Base-by-base conservation (phyloP, 2,888 invertebrate genomes). In the Aquatica leii region DNA sequence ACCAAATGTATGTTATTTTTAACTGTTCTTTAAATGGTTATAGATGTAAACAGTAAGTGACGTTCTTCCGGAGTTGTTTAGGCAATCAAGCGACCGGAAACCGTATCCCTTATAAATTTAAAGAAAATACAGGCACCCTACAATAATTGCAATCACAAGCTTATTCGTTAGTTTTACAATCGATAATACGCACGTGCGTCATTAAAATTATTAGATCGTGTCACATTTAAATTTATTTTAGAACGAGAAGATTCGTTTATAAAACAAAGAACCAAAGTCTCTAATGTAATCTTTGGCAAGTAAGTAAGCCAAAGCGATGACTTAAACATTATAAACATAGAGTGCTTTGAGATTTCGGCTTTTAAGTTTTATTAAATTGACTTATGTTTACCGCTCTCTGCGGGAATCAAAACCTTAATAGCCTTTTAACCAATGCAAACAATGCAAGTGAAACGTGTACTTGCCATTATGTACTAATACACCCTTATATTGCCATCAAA, bases 1-100 rank as follows among this genome's bases (percentile, higher is more conserved):
- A 52, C 24, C 43, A 58, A 46, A 40, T 24, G 43, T 75, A 72
- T 75, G 76, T 77, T 78, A 76, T 75, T 74, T 79, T 78, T 79
- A 78, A 78, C 77, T 77, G 78, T 77, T 74, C 74, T 76, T 76
- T 78, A 77, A 78, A 72, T 70, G 73, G 66, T 72, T 76, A 75
- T 76, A 58, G 71, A 59, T 60, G 67, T 71, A 71, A 71, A 71
- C 69, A 71, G 67, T 56, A 60, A 70, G 65, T 71, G 71, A 71
- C 70, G 70, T 65, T 65, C 67, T 71, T 71, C 71, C 69, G 70
- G 69, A 69, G 69, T 61, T 69, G 69, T 64, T 68, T 58, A 61
- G 66, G 61, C 61, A 56, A 66, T 65, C 68, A 59, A 48, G 31
- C 54, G 24, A 53, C 61, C 59, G 65, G 68, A 65, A 65, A 51